Evolutionary conservation across 2,888 invertebrate genomes (phyloP), one percentile per base, ranked within the genome.

Genomic region (Eupeodes luniger): DNA sequence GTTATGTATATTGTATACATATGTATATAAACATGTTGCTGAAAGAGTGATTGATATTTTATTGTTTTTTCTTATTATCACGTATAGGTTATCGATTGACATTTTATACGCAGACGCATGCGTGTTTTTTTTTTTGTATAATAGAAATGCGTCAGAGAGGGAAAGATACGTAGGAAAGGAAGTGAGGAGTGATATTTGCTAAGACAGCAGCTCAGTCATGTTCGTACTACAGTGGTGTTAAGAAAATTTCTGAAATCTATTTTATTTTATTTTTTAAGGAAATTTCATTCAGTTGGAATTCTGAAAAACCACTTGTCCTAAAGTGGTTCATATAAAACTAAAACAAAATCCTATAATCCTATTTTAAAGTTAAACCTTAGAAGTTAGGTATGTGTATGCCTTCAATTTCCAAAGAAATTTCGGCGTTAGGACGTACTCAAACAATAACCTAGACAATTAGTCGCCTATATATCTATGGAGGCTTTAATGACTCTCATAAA

Each of bases 401-500:
- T 11, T 44, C 44, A 16, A 51, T 69, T 80, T 76, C 76, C 1
- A n/a, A 9, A 11, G 85, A 76, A 85, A 69, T 67, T 55, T 7
- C 9, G 61, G 57, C 64, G 57, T 49, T 16, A 69, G 11, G 55
- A 57, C 10, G 10, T 10, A 57, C 59, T 49, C 27, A 77, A 81
- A 87, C 76, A 87, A 80, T 81, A 62, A 66, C 6, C 61, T 80
- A 87, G 87, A 87, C 87, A 81, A 87, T 83, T 84, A 87, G 87
- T 83, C 83, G 83, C 80, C 87, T 19, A 40, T 14, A 14, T 40
- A 27, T 2, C 40, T 40, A 3, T 27, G 27, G 27, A 27, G 9
- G 40, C 83, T 51, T 76, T 87, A 87, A 87, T 87, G 83, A 81
- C 51, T 55, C 55, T 40, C 74, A 80, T 85, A 66, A 66, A 66